Evolutionary conservation across 2,888 invertebrate species (phyloP).

Genomic region (Philonicus albiceps): DNA sequence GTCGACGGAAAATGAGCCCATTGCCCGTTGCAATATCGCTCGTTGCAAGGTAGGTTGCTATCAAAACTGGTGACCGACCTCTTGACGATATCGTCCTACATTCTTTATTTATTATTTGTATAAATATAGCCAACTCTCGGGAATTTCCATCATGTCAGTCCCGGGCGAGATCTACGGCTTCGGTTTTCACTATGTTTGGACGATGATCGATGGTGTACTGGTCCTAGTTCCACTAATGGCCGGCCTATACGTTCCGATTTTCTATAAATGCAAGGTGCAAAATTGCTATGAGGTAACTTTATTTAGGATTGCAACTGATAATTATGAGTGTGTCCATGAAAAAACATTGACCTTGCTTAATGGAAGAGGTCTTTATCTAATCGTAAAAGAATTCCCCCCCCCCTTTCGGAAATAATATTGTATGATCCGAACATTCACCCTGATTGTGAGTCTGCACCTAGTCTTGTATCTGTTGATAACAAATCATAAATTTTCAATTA

Average conservation of each 20-base stretch:
- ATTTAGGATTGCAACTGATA: too few species aligned
- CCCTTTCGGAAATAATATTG: not conserved
- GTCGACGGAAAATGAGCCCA: not conserved
- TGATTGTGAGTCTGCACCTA: not conserved
- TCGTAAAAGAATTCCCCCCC: not conserved
- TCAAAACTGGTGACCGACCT: not conserved
- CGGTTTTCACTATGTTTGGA: constrained; percentile 60
- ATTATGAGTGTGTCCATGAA: not conserved
- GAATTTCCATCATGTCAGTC: constrained; percentile 63
- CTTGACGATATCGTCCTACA: not conserved
- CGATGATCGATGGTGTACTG: constrained; percentile 56
- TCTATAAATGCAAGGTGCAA: constrained; percentile 59
- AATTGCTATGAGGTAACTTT: constrained; percentile 52
- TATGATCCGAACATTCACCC: not conserved
- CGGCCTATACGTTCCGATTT: constrained; percentile 60
- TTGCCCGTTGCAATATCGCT: not conserved
- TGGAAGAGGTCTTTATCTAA: not conserved
- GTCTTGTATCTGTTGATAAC: not conserved
- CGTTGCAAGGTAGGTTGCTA: not conserved
- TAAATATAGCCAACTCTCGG: constrained; percentile 62
- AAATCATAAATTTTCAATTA: not conserved
- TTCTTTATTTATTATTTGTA: not conserved
- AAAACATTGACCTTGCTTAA: not conserved
- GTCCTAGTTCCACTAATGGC: constrained; percentile 51
- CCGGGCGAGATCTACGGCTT: constrained; percentile 63